Conservation (phyloP, 2,888 invertebrate species). For the Drosophila anomalipes region DNA sequence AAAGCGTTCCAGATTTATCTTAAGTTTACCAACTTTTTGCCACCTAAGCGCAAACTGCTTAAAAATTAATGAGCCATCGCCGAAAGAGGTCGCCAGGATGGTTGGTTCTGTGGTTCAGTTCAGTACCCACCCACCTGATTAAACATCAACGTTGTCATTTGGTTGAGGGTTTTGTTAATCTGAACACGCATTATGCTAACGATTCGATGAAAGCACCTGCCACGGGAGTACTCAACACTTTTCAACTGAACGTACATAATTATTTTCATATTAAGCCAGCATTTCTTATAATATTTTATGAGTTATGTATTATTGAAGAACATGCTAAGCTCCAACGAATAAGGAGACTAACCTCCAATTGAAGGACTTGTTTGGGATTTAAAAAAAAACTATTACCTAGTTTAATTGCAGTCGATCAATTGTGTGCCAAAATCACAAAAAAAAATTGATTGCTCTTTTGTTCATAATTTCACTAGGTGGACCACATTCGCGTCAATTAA, state of each 20-base stretch:
- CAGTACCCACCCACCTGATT: not conserved
- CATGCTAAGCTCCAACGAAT: no score
- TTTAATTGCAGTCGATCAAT: not conserved
- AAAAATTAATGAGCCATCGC: conserved; percentile 65
- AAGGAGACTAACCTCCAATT: not conserved
- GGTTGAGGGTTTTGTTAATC: conserved; percentile 25
- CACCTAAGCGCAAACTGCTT: conserved; percentile 47
- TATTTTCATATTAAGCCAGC: not conserved
- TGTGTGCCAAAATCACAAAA: no score
- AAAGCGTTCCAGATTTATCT: conserved; percentile 50
- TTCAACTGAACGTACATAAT: not conserved
- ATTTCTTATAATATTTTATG: not conserved
- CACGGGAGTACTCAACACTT: not conserved
- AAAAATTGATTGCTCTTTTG: not conserved
- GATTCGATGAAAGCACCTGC: not conserved
- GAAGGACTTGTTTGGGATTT: not conserved
- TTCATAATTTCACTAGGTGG: not conserved
- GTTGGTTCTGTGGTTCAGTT: not conserved
- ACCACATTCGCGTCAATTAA: conserved; percentile 29
- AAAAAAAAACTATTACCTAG: not conserved
- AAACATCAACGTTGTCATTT: not conserved
- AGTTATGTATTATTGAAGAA: not conserved
- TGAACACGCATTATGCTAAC: conserved; percentile 28
- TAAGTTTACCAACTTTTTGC: conserved; percentile 60
- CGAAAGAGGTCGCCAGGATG: conserved; percentile 21